Percentiles rank a stretch among this genome's conserved stretches.
phyloP scores from a whole-genome alignment of 2,797 vertebrate genomes.

The Botia almorhae region DNA sequence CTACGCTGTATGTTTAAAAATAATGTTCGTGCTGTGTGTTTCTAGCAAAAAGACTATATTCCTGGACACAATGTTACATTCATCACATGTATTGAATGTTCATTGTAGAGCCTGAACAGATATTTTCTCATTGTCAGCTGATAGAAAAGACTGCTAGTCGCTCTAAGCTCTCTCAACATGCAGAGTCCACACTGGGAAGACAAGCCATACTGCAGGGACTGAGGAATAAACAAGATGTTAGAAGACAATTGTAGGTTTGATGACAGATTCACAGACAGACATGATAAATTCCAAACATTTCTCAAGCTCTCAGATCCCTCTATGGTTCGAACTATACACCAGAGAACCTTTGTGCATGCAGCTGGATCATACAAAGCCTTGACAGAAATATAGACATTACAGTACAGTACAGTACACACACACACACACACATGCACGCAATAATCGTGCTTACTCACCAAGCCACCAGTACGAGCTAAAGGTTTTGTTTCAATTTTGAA shows the following conservation, averaged over 20 bases:
- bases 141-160: too few relatives aligned
- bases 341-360: constrained; percentile 15
- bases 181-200: constrained; percentile 1
- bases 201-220: constrained; percentile 8
- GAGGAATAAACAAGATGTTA: constrained; percentile 41
- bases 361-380: constrained; percentile 18
- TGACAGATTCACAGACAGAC: constrained; percentile 63
- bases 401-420: neutral
- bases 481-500: too few relatives aligned
- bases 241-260: constrained; percentile 53
- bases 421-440: neutral
- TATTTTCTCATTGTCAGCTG: neutral
- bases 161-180: neutral
- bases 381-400: neutral
- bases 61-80: neutral
- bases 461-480: neutral
- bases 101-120: neutral
- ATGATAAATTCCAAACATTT: constrained; percentile 72
- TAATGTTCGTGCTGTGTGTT: neutral
- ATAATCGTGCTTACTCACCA: neutral
- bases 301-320: constrained; percentile 57
- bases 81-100: neutral
- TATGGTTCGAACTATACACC: constrained; percentile 15
- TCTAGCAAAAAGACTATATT: neutral
- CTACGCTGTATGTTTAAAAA: neutral